Percentiles rank a stretch among this genome's conserved stretches.
Evolutionary conservation across 2,113 vertebrate genomes (phyloP).

Genomic region (Protobothrops flavoviridis): DNA sequence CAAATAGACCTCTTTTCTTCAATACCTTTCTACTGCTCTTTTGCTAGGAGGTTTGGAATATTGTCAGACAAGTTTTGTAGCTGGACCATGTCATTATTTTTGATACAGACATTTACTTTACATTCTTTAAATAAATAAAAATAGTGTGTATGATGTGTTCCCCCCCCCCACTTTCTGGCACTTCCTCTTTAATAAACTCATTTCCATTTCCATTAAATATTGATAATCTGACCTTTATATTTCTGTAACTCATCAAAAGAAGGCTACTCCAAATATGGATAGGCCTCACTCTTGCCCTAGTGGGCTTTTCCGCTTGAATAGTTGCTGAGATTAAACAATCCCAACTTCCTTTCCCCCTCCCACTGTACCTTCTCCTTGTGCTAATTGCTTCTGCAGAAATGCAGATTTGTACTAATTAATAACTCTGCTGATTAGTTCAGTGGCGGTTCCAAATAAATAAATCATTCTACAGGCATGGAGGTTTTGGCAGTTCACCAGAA

Average conservation of each 20-base stretch:
- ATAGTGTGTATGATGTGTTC: slow-evolving; percentile 40
- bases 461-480: slow-evolving; percentile 80
- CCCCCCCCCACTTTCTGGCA: slow-evolving; percentile 31
- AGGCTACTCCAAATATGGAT: slow-evolving; percentile 73
- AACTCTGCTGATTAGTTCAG: slow-evolving; percentile 87
- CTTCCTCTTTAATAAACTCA: slow-evolving; percentile 71
- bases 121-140: slow-evolving; percentile 72
- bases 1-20: slow-evolving; percentile 21
- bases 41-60: slow-evolving; percentile 64
- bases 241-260: slow-evolving; percentile 81
- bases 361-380: slow-evolving; percentile 75
- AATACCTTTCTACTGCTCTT: slow-evolving; percentile 29
- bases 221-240: slow-evolving; percentile 86
- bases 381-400: slow-evolving; percentile 96
- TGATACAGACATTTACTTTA: slow-evolving; percentile 65
- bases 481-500: slow-evolving; percentile 81
- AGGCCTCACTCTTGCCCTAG: slow-evolving; percentile 72
- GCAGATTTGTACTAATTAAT: slow-evolving; percentile 95
- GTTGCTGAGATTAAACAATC: slow-evolving; percentile 82
- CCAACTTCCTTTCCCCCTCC: slow-evolving; percentile 77
- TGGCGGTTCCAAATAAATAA: slow-evolving; percentile 87
- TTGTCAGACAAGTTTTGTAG: slow-evolving; percentile 62
- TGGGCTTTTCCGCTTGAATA: slow-evolving; percentile 81
- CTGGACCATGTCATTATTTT: slow-evolving; percentile 71
- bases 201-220: slow-evolving; percentile 84